A percentile compares a stretch with the other conserved stretches of the same genome.
Conservation (phyloP, 2,797 vertebrate species). For the Crossoptilon crossoptilon region DNA sequence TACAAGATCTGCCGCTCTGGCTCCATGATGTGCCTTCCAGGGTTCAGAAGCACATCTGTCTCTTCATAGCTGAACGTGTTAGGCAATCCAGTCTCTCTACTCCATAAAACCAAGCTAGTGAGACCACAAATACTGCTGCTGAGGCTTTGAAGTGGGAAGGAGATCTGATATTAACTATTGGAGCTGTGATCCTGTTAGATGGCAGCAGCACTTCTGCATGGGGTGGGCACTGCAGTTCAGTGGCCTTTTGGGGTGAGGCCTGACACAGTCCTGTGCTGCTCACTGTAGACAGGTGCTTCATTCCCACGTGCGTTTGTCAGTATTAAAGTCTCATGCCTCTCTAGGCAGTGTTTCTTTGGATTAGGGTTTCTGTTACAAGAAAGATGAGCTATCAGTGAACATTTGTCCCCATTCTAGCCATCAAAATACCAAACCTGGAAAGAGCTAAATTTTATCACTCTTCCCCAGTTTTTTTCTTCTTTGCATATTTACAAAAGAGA, state of each 20-base stretch:
- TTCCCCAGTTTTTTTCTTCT: not conserved
- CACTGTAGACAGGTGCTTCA: rapidly evolving
- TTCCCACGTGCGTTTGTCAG: not conserved
- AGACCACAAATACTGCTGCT: not conserved
- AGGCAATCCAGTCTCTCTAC: not conserved
- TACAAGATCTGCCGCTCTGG: not conserved
- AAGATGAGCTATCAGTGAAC: not conserved
- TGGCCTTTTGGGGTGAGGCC: not conserved
- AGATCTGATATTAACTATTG: not conserved
- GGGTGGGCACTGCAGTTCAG: not conserved
- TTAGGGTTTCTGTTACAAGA: constrained; percentile 35
- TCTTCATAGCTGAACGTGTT: not conserved
- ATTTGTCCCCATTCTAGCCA: not conserved
- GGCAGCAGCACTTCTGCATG: not conserved
- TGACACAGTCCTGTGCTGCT: not conserved
- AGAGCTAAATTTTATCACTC: constrained; percentile 29
- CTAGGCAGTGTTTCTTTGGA: constrained; percentile 10
- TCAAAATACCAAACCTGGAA: constrained; percentile 5
- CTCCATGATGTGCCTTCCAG: not conserved
- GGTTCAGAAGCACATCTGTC: not conserved
- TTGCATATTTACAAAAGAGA: not conserved
- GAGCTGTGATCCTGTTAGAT: not conserved
- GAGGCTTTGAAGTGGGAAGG: not conserved
- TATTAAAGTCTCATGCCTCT: not conserved
- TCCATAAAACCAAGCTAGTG: not conserved